These are phyloP conservation scores for Danionella dracula DNA, from an alignment of 2,797 vertebrate genomes.

Conservation along the genomic window DNA sequence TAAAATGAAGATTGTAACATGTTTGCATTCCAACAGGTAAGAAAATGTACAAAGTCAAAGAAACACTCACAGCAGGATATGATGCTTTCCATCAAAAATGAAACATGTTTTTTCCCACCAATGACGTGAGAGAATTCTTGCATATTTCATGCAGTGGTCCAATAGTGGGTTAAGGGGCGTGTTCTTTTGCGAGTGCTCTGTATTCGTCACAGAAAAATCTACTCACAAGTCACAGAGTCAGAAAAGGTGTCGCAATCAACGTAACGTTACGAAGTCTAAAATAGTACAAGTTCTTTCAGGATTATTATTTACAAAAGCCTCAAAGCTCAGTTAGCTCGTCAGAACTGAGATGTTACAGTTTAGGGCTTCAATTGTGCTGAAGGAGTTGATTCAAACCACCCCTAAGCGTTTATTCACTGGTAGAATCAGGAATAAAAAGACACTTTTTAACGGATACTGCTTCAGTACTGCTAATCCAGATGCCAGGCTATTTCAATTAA, in stretches of 20 bases:
- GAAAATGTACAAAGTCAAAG: no score
- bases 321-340: slow-evolving; percentile 50
- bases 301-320: background rate
- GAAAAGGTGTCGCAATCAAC: no score
- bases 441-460: slow-evolving; percentile 42
- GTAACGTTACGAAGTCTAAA: no score
- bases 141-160: background rate
- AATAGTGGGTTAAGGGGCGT: slow-evolving; percentile 22
- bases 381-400: slow-evolving; percentile 71
- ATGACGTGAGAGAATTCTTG: background rate
- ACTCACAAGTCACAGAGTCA: background rate
- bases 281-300: background rate
- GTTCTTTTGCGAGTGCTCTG: background rate
- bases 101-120: slow-evolving; percentile 9
- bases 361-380: slow-evolving; percentile 71
- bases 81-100: slow-evolving; percentile 13
- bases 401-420: slow-evolving; percentile 58
- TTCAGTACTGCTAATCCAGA: slow-evolving; percentile 47
- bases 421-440: slow-evolving; percentile 45
- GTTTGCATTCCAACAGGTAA: no score
- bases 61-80: slow-evolving; percentile 28
- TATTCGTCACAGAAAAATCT: background rate
- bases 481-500: slow-evolving; percentile 43
- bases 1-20: no score
- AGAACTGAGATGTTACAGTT: slow-evolving; percentile 83